Percentiles rank a stretch among this genome's conserved stretches.
Evolutionary conservation across 2,888 invertebrate species (phyloP).

Genomic region (Cephus sareptanus): DNA sequence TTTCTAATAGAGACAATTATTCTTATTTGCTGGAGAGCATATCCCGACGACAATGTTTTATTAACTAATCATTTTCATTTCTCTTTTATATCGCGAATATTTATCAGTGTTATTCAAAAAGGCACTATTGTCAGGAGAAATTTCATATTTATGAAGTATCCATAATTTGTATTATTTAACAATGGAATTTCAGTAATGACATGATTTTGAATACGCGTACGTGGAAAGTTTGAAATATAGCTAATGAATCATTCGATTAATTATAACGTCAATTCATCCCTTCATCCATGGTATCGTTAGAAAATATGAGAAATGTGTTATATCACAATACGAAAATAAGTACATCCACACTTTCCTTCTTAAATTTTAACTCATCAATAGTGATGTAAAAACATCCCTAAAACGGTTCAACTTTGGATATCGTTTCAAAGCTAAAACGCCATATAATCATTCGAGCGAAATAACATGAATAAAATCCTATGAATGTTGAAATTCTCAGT

Average conservation of each 20-base stretch:
- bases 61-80: neutral
- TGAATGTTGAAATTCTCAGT: neutral
- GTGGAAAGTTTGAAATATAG: neutral
- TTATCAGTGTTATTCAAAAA: neutral
- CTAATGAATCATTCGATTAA: neutral
- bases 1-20: neutral
- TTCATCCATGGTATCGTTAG: neutral
- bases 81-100: neutral
- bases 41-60: neutral
- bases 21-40: neutral
- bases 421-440: neutral
- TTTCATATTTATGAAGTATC: neutral
- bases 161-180: neutral
- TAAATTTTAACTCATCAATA: neutral
- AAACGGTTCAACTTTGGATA: neutral
- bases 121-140: neutral
- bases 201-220: neutral
- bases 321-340: too few species aligned
- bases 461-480: neutral
- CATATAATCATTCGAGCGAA: neutral
- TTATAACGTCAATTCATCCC: neutral
- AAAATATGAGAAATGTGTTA: neutral
- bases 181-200: neutral
- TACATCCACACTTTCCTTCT: neutral
- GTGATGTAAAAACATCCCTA: neutral